These are phyloP conservation scores for Marronus borbonicus DNA, from an alignment of 2,888 invertebrate genomes.

Conservation along the genomic window DNA sequence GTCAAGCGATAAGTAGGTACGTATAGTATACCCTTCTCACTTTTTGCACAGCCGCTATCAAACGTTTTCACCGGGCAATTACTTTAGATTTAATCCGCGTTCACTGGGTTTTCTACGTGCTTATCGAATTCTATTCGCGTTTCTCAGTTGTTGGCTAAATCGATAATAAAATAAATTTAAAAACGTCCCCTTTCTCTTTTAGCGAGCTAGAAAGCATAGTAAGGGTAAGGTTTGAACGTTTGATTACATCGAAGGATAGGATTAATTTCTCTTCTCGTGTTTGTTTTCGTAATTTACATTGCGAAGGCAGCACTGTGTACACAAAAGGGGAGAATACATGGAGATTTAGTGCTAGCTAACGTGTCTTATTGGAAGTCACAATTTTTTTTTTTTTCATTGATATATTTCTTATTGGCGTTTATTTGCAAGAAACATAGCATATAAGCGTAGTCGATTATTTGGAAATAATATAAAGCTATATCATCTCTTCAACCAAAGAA, in stretches of 20 bases:
- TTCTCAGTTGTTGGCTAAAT: conserved; percentile 28
- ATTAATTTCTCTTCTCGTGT: conserved; percentile 27
- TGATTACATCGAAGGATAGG: conserved; percentile 25
- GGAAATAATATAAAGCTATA: no score
- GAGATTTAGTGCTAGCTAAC: neutral
- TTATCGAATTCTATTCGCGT: neutral
- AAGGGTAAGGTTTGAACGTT: conserved; percentile 12
- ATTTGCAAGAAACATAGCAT: no score
- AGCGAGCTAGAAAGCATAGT: neutral
- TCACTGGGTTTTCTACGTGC: neutral
- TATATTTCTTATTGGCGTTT: no score
- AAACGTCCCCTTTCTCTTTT: conserved; percentile 13
- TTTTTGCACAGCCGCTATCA: conserved; percentile 27
- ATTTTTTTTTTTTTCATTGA: neutral
- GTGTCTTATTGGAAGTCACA: neutral
- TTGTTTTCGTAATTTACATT: conserved; percentile 34
- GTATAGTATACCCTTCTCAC: neutral
- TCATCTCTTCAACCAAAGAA: no score
- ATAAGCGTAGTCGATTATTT: no score
- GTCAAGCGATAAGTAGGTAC: conserved; percentile 20
- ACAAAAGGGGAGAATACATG: neutral
- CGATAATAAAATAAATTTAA: conserved; percentile 33
- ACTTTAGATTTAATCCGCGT: conserved; percentile 32
- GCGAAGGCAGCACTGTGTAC: neutral
- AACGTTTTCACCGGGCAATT: conserved; percentile 24